Conservation (phyloP, 2,113 vertebrate species). For the Epinephelus cyanopodus region DNA sequence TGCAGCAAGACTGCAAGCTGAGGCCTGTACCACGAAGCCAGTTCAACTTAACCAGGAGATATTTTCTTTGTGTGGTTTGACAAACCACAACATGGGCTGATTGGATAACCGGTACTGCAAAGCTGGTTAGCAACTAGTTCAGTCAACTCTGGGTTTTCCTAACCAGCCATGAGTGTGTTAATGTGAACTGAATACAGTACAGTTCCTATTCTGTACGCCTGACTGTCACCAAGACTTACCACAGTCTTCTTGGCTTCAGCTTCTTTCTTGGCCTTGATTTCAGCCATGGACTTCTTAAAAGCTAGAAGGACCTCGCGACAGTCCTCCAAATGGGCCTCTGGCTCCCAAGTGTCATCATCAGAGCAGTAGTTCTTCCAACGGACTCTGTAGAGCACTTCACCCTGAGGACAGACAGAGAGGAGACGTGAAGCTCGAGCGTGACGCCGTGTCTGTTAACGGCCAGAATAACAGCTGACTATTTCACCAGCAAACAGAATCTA, state of each 20-base stretch:
- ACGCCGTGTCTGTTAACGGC: neutral
- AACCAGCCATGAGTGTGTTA: neutral
- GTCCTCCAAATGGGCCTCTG: slow-evolving; percentile 93
- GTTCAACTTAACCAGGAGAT: no score
- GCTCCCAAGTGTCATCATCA: slow-evolving; percentile 98
- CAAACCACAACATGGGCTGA: no score
- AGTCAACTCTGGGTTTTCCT: no score
- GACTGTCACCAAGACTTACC: slow-evolving; percentile 67
- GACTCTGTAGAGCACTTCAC: slow-evolving; percentile 92
- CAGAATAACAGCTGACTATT: neutral
- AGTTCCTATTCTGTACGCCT: neutral
- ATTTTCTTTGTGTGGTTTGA: no score
- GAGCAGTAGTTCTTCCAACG: slow-evolving; percentile 97
- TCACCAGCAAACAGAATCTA: neutral
- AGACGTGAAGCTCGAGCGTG: neutral
- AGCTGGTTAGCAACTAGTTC: no score
- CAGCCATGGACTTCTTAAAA: slow-evolving; percentile 88
- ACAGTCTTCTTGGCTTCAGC: slow-evolving; percentile 80
- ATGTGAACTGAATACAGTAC: neutral
- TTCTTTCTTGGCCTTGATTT: slow-evolving; percentile 90
- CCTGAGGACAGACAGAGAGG: slow-evolving; percentile 80
- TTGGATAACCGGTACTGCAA: no score
- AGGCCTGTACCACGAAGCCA: no score
- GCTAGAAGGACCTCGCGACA: slow-evolving; percentile 95
- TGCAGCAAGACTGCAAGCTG: no score